Conservation (phyloP, 1,140 invertebrate genomes). For the Bombus confusus region DNA sequence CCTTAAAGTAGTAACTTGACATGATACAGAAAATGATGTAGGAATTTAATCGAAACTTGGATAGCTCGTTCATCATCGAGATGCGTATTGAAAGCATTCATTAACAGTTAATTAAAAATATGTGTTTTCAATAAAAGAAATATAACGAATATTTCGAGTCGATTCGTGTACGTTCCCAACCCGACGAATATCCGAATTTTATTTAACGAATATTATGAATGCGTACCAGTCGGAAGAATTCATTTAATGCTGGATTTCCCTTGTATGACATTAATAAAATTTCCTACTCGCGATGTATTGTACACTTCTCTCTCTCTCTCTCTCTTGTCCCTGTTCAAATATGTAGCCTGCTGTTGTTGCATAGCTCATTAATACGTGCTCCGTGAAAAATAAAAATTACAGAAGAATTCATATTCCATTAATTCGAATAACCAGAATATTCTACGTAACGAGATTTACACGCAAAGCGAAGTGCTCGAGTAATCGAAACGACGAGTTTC, state of each 20-base stretch:
- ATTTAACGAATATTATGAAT: neutral
- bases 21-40: too few relatives aligned
- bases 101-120: neutral
- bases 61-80: too few relatives aligned
- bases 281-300: too few relatives aligned
- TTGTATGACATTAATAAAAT: neutral
- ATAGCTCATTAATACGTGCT: neutral
- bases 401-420: neutral
- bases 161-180: neutral
- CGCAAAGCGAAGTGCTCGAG: neutral
- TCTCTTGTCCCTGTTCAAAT: neutral
- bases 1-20: too few relatives aligned
- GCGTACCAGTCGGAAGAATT: neutral
- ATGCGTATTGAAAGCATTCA: neutral
- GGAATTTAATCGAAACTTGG: too few relatives aligned
- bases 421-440: neutral
- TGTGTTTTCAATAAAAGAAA: neutral
- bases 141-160: neutral
- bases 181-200: neutral
- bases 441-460: neutral
- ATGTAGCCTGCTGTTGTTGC: neutral
- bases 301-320: neutral
- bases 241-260: neutral
- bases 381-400: too few relatives aligned
- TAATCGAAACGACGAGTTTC: neutral